Evolutionary conservation across 2,888 invertebrate species (phyloP), one percentile per base, ranked within the genome.

Genomic region (Campoletis raptor): DNA sequence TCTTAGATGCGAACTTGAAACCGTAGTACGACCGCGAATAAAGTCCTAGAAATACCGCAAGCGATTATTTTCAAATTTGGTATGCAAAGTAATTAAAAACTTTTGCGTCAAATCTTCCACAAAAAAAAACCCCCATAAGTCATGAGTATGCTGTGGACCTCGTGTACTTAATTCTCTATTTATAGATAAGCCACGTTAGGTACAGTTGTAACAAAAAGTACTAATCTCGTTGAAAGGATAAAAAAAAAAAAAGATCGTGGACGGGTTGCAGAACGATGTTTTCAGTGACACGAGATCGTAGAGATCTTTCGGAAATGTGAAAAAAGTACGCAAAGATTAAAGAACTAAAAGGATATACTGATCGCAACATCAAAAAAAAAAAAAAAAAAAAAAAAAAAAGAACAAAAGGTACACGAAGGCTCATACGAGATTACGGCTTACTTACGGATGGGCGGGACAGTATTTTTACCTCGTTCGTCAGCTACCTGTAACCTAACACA

Each of bases 351-450:
- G 7, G n/a, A 45, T 7, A 15, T 24, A 48, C 15, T n/a, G 24
- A 15, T 37, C 48, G 45, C 24, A 30, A 48, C 21, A 67, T 18
- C 66, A 30, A 18, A 30, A 9, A 67, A 37, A 12, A 12, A 36
- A 12, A 21, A 37, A 30, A 61, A 24, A 30, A 30, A 30, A 30
- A 30, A 3, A 30, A 30, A 30, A 30, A 30, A 30, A 15, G 15
- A 18, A 66, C 18, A 30, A 66, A 30, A n/a, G 45, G 45, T 42
- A 15, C 67, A 10, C 37, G 9, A 7, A 40, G 30, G n/a, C 24
- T 70, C 48, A n/a, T 30, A 48, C 18, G 15, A 24, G 70, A 70
- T 70, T 70, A 70, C 70, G 70, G 30, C 45, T 70, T 21, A 70
- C 70, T 48, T 30, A 12, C 70, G 24, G 70, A 12, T 45, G 21